Percentiles rank a stretch among this genome's conserved stretches.
phyloP scores from a whole-genome alignment of 1,140 invertebrate genomes.

The Cotesia typhae region DNA sequence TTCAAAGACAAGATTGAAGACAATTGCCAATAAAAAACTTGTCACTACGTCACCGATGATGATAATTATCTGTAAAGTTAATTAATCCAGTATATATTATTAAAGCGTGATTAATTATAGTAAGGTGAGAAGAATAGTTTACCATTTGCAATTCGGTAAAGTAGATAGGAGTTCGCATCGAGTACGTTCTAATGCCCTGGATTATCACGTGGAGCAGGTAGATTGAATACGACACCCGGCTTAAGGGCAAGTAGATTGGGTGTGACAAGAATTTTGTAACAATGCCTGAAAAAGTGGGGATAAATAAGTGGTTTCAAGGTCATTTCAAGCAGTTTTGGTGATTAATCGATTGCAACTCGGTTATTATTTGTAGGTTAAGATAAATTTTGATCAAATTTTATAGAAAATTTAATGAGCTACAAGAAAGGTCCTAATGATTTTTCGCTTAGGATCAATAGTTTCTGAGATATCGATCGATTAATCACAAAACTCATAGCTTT shows the following conservation, averaged over 20 bases:
- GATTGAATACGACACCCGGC: conserved; percentile 68
- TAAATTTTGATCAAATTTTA: no score
- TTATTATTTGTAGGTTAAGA: no score
- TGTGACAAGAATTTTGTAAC: conserved; percentile 68
- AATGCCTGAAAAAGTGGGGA: conserved; percentile 26
- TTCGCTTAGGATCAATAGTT: no score
- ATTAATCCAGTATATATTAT: conserved; percentile 26
- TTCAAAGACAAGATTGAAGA: conserved; percentile 38
- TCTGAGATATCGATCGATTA: no score
- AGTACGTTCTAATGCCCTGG: conserved; percentile 9
- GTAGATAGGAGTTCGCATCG: not conserved
- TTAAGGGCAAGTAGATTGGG: conserved; percentile 65
- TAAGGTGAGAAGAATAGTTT: not conserved
- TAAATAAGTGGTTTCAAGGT: not conserved
- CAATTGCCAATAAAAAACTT: conserved; percentile 26
- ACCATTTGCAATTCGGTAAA: conserved; percentile 27
- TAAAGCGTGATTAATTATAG: conserved; percentile 14
- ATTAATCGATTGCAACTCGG: no score
- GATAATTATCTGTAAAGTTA: conserved; percentile 31
- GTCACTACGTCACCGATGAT: conserved; percentile 32
- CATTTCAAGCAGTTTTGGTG: no score
- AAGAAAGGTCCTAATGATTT: no score
- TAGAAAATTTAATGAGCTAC: no score
- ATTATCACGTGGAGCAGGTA: conserved; percentile 66
- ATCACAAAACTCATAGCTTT: no score